Evolutionary conservation across 35 echinoderm and acorn worm species (phyloP).

Genomic region (Diadema setosum): DNA sequence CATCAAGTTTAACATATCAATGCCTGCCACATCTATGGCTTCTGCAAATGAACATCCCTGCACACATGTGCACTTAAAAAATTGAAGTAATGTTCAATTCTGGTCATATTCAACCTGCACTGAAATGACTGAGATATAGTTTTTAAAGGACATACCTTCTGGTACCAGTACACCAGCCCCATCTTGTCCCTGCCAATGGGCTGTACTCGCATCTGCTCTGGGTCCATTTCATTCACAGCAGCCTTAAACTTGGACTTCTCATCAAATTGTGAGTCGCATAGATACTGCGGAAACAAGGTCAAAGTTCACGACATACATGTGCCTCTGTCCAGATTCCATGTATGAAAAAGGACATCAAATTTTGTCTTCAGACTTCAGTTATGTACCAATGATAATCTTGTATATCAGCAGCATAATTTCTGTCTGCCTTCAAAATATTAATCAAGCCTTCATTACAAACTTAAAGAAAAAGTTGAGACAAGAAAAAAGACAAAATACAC

Average conservation of each 20-base stretch:
- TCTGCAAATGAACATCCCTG: too few species aligned
- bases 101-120: neutral
- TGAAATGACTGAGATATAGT: neutral
- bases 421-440: too few species aligned
- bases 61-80: too few species aligned
- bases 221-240: slow-evolving; percentile 67
- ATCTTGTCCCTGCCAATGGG: slow-evolving; percentile 90
- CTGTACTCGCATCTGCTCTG: slow-evolving; percentile 72
- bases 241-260: slow-evolving; percentile 86
- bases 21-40: too few species aligned
- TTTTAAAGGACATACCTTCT: slow-evolving; percentile 83
- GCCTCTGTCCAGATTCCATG: neutral
- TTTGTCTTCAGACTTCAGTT: neutral
- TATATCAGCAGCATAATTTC: too few species aligned
- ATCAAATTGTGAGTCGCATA: slow-evolving; percentile 97
- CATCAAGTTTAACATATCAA: too few species aligned
- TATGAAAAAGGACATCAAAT: neutral
- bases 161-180: slow-evolving; percentile 97
- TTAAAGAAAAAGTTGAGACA: too few species aligned
- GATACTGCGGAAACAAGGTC: slow-evolving; percentile 54
- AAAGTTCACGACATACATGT: neutral
- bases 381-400: too few species aligned
- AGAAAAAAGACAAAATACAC: too few species aligned
- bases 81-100: neutral
- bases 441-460: too few species aligned